phyloP scores from a whole-genome alignment of 2,113 vertebrate genomes.

The Bostrychus sinensis region DNA sequence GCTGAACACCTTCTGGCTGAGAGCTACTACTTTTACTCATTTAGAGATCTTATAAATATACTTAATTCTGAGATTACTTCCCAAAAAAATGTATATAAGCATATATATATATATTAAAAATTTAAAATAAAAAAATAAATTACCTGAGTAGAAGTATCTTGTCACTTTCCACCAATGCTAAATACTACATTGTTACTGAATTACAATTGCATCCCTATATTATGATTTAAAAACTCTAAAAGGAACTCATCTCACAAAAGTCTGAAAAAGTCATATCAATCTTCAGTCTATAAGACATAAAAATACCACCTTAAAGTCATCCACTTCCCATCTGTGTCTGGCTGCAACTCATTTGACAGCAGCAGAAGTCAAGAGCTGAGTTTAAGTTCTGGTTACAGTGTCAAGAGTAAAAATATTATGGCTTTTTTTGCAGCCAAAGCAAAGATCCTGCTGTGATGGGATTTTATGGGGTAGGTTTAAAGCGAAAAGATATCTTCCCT shows the following conservation, averaged over 20 bases:
- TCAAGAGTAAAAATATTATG: conserved; percentile 2
- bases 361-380: background rate
- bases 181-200: too few relatives aligned
- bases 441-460: background rate
- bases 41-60: too few relatives aligned
- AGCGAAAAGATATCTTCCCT: background rate
- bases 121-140: too few relatives aligned
- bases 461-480: conserved; percentile 11
- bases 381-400: background rate
- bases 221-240: too few relatives aligned
- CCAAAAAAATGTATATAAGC: too few relatives aligned
- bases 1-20: too few relatives aligned
- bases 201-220: too few relatives aligned
- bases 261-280: background rate
- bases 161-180: too few relatives aligned
- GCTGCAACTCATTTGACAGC: background rate
- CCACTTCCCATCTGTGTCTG: background rate
- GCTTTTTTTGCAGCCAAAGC: conserved; percentile 8
- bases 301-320: background rate
- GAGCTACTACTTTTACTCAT: too few relatives aligned
- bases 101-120: too few relatives aligned
- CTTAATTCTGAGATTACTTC: too few relatives aligned
- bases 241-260: background rate
- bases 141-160: too few relatives aligned
- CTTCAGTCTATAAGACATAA: background rate